phyloP scores from a whole-genome alignment of 2,888 invertebrate genomes.

The Sepioteuthis lessoniana region DNA sequence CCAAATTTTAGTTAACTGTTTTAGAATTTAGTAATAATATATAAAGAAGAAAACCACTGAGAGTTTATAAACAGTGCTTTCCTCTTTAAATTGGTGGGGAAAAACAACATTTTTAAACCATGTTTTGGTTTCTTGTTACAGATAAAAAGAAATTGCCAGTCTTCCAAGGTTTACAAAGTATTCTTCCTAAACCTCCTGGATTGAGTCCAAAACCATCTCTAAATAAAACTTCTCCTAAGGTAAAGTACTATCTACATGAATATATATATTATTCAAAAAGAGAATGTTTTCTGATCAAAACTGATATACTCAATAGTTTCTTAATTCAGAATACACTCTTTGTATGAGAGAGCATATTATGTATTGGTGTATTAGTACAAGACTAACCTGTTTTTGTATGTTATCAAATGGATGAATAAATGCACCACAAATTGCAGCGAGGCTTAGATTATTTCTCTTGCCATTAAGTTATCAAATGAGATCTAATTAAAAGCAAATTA shows the following conservation, averaged over 20 bases:
- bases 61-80: not conserved
- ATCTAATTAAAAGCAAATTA: too few relatives aligned
- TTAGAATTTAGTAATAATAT: not conserved
- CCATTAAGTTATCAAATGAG: too few relatives aligned
- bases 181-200: constrained; percentile 21
- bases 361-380: not conserved
- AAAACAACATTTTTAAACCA: not conserved
- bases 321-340: too few relatives aligned
- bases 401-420: not conserved
- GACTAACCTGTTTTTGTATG: not conserved
- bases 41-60: not conserved
- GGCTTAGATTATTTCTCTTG: not conserved
- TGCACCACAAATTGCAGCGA: not conserved
- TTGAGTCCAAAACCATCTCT: constrained; percentile 5
- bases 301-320: not conserved
- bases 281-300: not conserved
- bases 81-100: not conserved
- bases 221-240: constrained; percentile 37
- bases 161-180: constrained; percentile 44
- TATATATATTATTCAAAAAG: not conserved
- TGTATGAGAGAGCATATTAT: not conserved
- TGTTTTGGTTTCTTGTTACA: constrained; percentile 38
- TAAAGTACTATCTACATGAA: not conserved
- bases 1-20: too few relatives aligned
- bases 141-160: not conserved